A percentile compares a stretch with the other conserved stretches of the same genome.
Conservation (phyloP, 2,113 vertebrate genomes). For the Hiodon alosoides region DNA sequence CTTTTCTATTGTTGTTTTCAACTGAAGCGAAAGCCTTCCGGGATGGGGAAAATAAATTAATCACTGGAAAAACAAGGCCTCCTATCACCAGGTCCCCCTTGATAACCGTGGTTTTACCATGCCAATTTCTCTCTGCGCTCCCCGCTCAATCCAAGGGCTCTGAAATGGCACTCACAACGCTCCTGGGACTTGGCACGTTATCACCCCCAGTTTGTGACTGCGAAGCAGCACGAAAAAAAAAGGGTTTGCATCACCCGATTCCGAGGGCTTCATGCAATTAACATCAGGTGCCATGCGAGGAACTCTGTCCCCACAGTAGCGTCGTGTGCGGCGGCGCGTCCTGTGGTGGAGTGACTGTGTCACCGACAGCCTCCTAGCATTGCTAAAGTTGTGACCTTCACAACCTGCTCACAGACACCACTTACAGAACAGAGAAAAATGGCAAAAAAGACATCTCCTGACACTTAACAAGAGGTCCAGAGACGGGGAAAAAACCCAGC, state of each 20-base stretch:
- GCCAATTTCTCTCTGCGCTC: constrained; percentile 27
- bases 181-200: constrained; percentile 18
- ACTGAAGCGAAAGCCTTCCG: background rate
- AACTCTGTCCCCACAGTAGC: background rate
- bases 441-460: background rate
- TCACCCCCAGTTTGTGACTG: constrained; percentile 16
- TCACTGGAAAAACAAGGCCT: background rate
- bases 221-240: background rate
- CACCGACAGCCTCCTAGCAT: background rate
- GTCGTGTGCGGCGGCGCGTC: background rate
- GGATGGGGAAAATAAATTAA: constrained; percentile 11
- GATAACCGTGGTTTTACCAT: constrained; percentile 15
- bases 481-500: background rate
- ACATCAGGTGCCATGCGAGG: background rate
- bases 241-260: constrained; percentile 1
- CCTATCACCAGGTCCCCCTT: background rate
- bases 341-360: background rate
- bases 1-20: background rate
- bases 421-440: background rate
- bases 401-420: background rate
- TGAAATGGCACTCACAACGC: constrained; percentile 16
- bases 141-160: constrained; percentile 6
- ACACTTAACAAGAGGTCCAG: background rate
- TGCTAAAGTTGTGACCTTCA: background rate
- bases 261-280: background rate